Percentiles rank a stretch among this genome's conserved stretches.
These are phyloP conservation scores for Platichthys stellatus DNA, from an alignment of 2,113 vertebrate genomes.

Conservation along the genomic window DNA sequence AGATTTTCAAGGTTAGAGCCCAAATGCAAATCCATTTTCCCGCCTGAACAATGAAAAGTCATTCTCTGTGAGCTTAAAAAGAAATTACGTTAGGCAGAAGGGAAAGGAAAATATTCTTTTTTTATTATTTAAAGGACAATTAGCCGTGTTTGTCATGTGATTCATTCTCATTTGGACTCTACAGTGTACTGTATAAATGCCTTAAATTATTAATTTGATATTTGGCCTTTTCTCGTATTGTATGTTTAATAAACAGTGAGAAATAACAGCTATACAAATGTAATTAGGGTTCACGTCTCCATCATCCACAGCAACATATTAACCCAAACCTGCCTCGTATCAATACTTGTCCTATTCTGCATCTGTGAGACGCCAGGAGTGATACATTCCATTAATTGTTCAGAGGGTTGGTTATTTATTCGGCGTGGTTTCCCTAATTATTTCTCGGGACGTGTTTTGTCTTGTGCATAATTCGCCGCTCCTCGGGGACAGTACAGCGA, in stretches of 20 bases:
- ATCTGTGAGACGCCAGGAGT: constrained; percentile 29
- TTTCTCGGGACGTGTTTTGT: constrained; percentile 76
- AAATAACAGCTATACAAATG: constrained; percentile 24
- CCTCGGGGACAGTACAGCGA: constrained; percentile 60
- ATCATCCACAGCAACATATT: constrained; percentile 9
- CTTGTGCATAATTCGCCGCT: constrained; percentile 70
- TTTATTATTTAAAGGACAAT: constrained; percentile 25
- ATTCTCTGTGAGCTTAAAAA: constrained; percentile 46
- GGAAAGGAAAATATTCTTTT: constrained; percentile 1
- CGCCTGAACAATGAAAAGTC: constrained; percentile 53
- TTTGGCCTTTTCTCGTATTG: constrained; percentile 9
- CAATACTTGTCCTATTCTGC: constrained; percentile 31
- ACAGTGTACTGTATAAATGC: constrained; percentile 15
- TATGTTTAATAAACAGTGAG: background rate
- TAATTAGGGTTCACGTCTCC: constrained; percentile 32
- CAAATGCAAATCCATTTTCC: constrained; percentile 67
- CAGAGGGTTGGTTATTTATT: constrained; percentile 71
- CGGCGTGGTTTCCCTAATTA: constrained; percentile 72
- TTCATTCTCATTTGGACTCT: constrained; percentile 22
- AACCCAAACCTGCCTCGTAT: constrained; percentile 31
- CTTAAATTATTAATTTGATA: constrained; percentile 1
- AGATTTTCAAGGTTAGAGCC: constrained; percentile 73
- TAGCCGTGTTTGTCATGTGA: constrained; percentile 23
- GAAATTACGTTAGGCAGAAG: constrained; percentile 18
- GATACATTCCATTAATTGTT: constrained; percentile 72